These are phyloP conservation scores for Antigone vipio DNA, from an alignment of 2,113 vertebrate species.

Conservation along the genomic window DNA sequence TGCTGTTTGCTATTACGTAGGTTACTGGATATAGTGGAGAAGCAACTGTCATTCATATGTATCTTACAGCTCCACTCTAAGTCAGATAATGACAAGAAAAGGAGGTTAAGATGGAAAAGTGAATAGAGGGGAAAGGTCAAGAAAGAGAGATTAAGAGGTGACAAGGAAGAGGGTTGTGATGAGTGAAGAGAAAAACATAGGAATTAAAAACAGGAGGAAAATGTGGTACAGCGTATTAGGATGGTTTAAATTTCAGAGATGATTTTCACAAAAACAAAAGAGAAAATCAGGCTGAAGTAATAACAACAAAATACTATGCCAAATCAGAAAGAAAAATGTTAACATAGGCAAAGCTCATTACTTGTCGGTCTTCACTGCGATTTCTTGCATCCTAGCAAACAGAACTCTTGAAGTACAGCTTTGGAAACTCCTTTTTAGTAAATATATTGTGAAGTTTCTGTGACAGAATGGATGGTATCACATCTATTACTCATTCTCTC, in stretches of 20 bases:
- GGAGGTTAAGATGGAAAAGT: neutral
- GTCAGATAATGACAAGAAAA: conserved; percentile 3
- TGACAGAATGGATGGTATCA: neutral
- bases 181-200: neutral
- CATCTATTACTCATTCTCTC: neutral
- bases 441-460: neutral
- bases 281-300: neutral
- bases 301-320: neutral
- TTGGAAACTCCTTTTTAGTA: neutral
- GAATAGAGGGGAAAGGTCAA: neutral
- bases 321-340: neutral
- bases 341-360: neutral
- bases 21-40: neutral
- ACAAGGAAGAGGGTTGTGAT: neutral
- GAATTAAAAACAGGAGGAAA: neutral
- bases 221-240: neutral
- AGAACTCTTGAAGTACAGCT: neutral
- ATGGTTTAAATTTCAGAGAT: conserved; percentile 11
- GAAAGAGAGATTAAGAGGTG: conserved; percentile 19
- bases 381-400: neutral
- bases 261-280: neutral
- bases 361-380: neutral
- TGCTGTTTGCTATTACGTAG: neutral
- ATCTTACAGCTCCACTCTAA: neutral
- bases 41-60: neutral